phyloP scores from a whole-genome alignment of 2,113 vertebrate species.

The Aegithalos caudatus region DNA sequence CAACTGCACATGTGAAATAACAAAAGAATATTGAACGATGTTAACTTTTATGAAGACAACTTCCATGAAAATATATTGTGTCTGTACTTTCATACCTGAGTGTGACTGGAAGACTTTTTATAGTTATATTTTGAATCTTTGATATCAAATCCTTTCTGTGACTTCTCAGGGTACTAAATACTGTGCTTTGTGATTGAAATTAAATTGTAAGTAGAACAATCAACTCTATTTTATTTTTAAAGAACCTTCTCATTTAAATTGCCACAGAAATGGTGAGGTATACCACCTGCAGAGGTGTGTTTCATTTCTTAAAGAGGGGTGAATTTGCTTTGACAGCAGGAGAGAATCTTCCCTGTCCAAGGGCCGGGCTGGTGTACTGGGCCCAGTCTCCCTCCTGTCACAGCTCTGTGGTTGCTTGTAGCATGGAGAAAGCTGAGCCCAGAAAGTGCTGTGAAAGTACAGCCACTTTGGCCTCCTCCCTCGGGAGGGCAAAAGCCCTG shows the following conservation, averaged over 20 bases:
- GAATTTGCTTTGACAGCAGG: not conserved
- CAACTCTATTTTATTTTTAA: not conserved
- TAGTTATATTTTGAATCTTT: not conserved
- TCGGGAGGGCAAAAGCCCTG: not conserved
- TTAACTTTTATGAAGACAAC: not conserved
- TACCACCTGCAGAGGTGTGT: not conserved
- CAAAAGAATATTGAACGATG: not conserved
- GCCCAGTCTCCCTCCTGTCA: not conserved
- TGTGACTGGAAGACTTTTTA: not conserved
- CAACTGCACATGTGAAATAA: not conserved
- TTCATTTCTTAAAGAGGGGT: not conserved
- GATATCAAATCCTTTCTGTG: not conserved
- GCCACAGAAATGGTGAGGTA: not conserved
- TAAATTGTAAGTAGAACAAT: not conserved
- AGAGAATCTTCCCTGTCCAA: not conserved
- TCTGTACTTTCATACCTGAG: not conserved
- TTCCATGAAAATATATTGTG: not conserved
- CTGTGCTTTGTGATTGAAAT: not conserved
- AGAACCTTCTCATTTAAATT: not conserved
- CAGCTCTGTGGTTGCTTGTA: rapidly evolving
- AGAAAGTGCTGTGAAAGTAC: not conserved
- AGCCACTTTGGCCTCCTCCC: not conserved
- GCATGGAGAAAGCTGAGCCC: not conserved
- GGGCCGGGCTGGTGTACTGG: not conserved
- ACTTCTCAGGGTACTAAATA: not conserved